Conservation (phyloP, 1,140 invertebrate genomes). For the Ceratosolen solmsi region DNA sequence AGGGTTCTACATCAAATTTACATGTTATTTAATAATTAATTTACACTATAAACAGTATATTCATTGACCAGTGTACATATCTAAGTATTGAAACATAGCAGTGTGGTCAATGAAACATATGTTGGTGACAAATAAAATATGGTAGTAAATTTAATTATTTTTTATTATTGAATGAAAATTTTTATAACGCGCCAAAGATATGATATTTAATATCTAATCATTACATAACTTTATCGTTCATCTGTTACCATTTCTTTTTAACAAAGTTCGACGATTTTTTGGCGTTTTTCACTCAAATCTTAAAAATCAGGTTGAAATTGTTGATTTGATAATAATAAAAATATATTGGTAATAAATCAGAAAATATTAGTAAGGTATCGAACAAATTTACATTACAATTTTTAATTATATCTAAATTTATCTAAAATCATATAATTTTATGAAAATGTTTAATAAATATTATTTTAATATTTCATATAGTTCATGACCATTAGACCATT, state of each 20-base stretch:
- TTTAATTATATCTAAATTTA: neutral
- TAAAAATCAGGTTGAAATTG: too few relatives aligned
- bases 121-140: constrained; percentile 62
- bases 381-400: too few relatives aligned
- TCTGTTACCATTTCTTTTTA: too few relatives aligned
- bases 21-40: constrained; percentile 61
- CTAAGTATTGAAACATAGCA: constrained; percentile 67
- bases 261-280: neutral
- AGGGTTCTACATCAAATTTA: constrained; percentile 57
- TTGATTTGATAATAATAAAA: too few relatives aligned
- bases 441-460: too few relatives aligned
- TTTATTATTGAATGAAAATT: constrained; percentile 48
- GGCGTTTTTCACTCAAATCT: neutral
- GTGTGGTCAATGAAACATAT: constrained; percentile 67
- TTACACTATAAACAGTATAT: constrained; percentile 64
- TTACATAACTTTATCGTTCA: constrained; percentile 16
- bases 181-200: constrained; percentile 15
- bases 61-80: constrained; percentile 55
- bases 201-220: constrained; percentile 32
- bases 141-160: constrained; percentile 64
- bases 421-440: too few relatives aligned
- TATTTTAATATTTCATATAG: too few relatives aligned
- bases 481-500: neutral
- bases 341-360: too few relatives aligned
- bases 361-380: too few relatives aligned